Evolutionary conservation across 1,140 invertebrate species (phyloP), one percentile per base, ranked within the genome.

Genomic region (Leucophenga varia): DNA sequence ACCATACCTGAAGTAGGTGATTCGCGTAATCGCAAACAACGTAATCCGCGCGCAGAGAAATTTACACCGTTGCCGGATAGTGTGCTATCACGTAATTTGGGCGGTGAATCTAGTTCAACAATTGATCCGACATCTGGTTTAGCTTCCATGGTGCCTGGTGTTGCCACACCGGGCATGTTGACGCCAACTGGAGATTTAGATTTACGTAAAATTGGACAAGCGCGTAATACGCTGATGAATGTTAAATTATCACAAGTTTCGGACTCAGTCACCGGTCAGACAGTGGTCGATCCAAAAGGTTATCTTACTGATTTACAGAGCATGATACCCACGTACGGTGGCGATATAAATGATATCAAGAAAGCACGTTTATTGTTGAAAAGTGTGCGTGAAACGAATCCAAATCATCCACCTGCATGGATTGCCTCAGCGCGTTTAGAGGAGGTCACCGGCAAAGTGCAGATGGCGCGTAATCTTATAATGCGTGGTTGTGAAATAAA

Each of bases 341-440:
- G 95, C 8, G 97, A 99, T 75, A 98, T 99, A 20, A 97, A 95
- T 78, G 97, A 99, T 71, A 97, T 99, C 4, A 99, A 99, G 74
- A 99, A 99, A 77, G 96, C 95, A 1, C 80, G 97, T 48, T 76
- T 98, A n/a, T 77, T 99, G 10, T 74, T 99, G 2, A 99, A 99
- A 73, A 98, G 95, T 34, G 95, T 99, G 0, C 79, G 97, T 38
- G 97, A 99, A 78, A 99, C 96, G 0, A 99, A 99, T 82, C 97
- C 96, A 0, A 97, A 97, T 75, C 96, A 98, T 83, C 94, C 96
- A 14, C 95, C 96, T 13, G 97, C 95, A 4, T 99, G 97, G 97
- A 96, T 99, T 61, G 97, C 97, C 7, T 98, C 95, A 43, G 97
- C 96, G n/a, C 82, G 95, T 55, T 79, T 99, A 13, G 97, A 99